Conservation (phyloP, 2,113 vertebrate genomes). For the Malurus elegans region DNA sequence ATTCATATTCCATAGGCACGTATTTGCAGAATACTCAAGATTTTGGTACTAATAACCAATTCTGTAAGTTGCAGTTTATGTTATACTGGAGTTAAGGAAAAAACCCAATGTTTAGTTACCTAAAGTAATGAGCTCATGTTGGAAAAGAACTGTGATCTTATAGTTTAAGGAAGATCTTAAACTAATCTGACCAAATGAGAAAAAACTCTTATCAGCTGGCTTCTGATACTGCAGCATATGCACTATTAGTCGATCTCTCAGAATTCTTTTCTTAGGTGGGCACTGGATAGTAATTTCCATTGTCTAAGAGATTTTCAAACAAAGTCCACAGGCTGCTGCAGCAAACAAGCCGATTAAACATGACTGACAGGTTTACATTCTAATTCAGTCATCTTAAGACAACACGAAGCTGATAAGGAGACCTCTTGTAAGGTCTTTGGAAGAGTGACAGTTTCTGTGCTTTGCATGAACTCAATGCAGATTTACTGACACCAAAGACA, state of each 20-base stretch:
- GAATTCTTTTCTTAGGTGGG: not conserved
- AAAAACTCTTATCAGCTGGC: not conserved
- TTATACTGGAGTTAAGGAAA: not conserved
- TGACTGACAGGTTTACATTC: not conserved
- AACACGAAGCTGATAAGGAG: not conserved
- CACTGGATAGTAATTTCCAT: not conserved
- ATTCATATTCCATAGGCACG: not conserved
- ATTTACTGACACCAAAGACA: not conserved
- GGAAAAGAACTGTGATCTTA: not conserved
- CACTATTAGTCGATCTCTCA: not conserved
- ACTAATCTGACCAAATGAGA: not conserved
- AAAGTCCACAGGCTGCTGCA: not conserved
- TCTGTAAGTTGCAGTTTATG: not conserved
- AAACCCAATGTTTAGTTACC: not conserved
- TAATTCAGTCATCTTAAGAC: not conserved
- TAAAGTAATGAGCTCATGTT: not conserved
- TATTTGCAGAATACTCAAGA: not conserved
- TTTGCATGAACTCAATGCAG: not conserved
- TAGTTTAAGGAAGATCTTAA: not conserved
- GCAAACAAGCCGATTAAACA: not conserved
- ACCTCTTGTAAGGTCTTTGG: not conserved
- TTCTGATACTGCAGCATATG: not conserved
- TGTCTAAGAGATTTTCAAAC: not conserved
- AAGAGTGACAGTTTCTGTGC: not conserved
- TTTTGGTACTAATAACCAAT: not conserved